These are phyloP conservation scores for Pammene fasciana DNA, from an alignment of 2,888 invertebrate genomes.

Conservation along the genomic window DNA sequence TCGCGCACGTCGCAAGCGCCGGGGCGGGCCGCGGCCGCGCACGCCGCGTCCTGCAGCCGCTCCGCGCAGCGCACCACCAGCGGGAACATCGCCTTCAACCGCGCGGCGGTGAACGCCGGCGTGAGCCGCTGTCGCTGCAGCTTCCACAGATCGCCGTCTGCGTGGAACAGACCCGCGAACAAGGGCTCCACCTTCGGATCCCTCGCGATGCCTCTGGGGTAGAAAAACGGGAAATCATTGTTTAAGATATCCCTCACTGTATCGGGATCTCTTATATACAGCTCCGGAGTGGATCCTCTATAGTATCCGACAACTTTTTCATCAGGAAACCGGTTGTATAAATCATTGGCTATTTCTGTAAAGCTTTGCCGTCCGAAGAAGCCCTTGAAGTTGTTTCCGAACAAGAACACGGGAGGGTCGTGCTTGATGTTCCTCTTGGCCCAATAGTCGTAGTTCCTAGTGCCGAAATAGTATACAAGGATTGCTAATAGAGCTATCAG, in stretches of 20 bases:
- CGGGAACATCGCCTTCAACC: constrained; percentile 71
- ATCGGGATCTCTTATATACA: constrained; percentile 64
- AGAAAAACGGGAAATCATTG: constrained; percentile 58
- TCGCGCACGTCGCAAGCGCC: constrained; percentile 54
- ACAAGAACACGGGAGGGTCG: constrained; percentile 33
- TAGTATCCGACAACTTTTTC: constrained; percentile 69
- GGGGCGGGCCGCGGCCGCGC: constrained; percentile 45
- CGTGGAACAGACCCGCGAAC: constrained; percentile 60
- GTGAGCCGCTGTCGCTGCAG: constrained; percentile 66
- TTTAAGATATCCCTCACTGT: constrained; percentile 58
- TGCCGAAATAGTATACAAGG: constrained; percentile 41
- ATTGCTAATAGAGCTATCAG: neutral
- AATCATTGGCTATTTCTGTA: constrained; percentile 28
- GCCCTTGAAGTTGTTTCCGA: constrained; percentile 33
- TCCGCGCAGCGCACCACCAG: constrained; percentile 65
- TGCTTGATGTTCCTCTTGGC: constrained; percentile 45
- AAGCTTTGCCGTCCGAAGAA: constrained; percentile 26
- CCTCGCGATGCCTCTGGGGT: constrained; percentile 50
- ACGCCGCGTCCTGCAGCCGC: constrained; percentile 53
- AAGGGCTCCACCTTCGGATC: constrained; percentile 55
- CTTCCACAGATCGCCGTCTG: constrained; percentile 68
- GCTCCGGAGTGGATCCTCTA: constrained; percentile 59
- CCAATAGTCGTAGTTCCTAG: constrained; percentile 49
- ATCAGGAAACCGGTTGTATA: constrained; percentile 62
- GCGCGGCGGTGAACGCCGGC: constrained; percentile 67